Conservation (phyloP, 2,888 invertebrate genomes). For the Watsonalla cultraria region DNA sequence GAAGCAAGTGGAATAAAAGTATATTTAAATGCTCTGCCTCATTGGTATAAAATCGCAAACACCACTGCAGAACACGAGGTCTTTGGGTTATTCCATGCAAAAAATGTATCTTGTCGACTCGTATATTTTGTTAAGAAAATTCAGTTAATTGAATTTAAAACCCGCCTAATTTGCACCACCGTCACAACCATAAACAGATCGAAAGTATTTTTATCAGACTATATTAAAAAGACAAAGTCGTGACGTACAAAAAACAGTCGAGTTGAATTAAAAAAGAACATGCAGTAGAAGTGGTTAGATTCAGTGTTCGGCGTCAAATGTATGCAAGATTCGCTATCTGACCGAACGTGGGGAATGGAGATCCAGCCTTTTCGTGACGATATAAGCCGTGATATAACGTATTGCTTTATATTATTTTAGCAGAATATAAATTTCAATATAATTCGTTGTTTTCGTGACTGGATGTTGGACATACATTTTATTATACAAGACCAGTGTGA, state of each 20-base stretch:
- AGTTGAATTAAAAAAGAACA: slow-evolving; percentile 28
- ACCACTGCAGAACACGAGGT: no score
- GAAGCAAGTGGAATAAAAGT: no score
- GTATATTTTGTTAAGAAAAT: no score
- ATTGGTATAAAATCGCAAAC: no score
- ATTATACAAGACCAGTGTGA: no score
- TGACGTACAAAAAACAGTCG: slow-evolving; percentile 38
- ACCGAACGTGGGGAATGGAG: slow-evolving; percentile 32
- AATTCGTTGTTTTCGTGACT: background rate
- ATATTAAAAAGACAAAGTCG: slow-evolving; percentile 60
- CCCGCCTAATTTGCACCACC: no score
- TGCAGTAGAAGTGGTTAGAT: slow-evolving; percentile 33
- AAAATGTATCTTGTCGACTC: no score
- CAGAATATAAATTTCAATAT: background rate
- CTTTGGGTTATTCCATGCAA: no score
- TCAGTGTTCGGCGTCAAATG: slow-evolving; percentile 38
- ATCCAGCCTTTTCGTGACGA: slow-evolving; percentile 29
- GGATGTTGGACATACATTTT: no score
- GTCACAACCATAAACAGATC: slow-evolving; percentile 1
- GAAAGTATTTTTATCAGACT: slow-evolving; percentile 32
- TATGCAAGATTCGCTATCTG: slow-evolving; percentile 52
- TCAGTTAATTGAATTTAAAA: no score
- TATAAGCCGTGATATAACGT: slow-evolving; percentile 15
- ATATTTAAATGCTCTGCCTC: no score
- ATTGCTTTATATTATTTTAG: background rate